These are phyloP conservation scores for Petrosia ficiformis DNA, from an alignment of 37 sponge, comb jelly and placozoan genomes.

Conservation along the genomic window DNA sequence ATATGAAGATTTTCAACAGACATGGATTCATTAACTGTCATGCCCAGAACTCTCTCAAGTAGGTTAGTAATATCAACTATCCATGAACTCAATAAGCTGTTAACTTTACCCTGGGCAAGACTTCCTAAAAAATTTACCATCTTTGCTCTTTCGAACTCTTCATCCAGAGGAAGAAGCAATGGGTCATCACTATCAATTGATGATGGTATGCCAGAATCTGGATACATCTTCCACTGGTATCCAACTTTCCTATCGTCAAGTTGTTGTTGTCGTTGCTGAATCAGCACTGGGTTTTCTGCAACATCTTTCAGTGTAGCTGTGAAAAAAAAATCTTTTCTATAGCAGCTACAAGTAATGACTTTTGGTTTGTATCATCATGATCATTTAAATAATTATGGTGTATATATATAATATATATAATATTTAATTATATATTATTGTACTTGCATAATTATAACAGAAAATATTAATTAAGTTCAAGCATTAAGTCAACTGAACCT, in stretches of 20 bases:
- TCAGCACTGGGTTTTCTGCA: slow-evolving; percentile 5
- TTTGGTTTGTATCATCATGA: background rate
- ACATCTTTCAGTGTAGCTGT: slow-evolving; percentile 31
- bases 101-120: background rate
- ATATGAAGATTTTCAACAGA: slow-evolving; percentile 1
- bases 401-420: no score
- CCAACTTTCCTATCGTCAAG: background rate
- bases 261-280: slow-evolving; percentile 11
- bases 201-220: slow-evolving; percentile 6
- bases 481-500: no score
- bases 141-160: slow-evolving; percentile 38
- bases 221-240: slow-evolving; percentile 32
- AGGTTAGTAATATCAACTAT: background rate
- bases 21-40: background rate
- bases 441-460: no score
- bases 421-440: no score
- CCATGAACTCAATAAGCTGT: background rate
- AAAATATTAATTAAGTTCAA: no score
- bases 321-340: background rate
- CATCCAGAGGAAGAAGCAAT: slow-evolving; percentile 25
- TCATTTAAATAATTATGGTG: no score
- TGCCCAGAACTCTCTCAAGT: background rate
- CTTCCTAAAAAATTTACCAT: slow-evolving; percentile 19
- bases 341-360: no score
- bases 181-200: slow-evolving; percentile 4